Conservation (phyloP, 2,797 vertebrate species). For the Xenops minutus region DNA sequence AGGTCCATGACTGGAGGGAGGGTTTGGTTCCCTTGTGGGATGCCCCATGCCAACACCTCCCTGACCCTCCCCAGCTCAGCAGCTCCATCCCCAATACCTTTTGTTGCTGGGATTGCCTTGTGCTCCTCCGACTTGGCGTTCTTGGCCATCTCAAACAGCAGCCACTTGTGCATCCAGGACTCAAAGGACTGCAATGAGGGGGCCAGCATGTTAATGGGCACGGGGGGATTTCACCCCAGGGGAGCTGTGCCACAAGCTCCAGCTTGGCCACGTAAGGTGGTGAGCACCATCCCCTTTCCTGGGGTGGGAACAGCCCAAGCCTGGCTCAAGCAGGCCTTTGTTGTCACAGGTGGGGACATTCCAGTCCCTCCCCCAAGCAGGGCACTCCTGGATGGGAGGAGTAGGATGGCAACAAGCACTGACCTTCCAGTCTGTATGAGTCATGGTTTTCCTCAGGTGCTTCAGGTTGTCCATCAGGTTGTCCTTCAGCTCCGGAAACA, state of each 20-base stretch:
- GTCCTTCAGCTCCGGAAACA: conserved; percentile 80
- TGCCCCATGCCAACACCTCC: not conserved
- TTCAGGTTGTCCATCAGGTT: conserved; percentile 79
- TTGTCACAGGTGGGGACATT: not conserved
- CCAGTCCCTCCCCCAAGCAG: not conserved
- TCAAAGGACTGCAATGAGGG: conserved; percentile 79
- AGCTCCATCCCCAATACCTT: conserved; percentile 40
- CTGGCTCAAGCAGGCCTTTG: not conserved
- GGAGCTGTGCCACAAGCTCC: not conserved
- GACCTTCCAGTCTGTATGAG: conserved; percentile 81
- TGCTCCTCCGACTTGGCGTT: not conserved
- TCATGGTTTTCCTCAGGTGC: conserved; percentile 73
- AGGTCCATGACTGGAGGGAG: rapidly evolving
- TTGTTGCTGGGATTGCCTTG: not conserved
- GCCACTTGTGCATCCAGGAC: conserved; percentile 87
- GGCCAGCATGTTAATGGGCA: rapidly evolving
- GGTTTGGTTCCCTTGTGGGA: not conserved
- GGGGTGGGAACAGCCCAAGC: not conserved
- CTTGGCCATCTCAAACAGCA: conserved; percentile 87
- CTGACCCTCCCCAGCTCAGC: not conserved
- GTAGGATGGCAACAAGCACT: not conserved
- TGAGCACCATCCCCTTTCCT: not conserved
- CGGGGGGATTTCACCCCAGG: rapidly evolving
- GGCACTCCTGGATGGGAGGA: not conserved
- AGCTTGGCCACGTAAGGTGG: not conserved